Evolutionary conservation across 2,888 invertebrate species (phyloP).

Genomic region (Ecliptopera silaceata): DNA sequence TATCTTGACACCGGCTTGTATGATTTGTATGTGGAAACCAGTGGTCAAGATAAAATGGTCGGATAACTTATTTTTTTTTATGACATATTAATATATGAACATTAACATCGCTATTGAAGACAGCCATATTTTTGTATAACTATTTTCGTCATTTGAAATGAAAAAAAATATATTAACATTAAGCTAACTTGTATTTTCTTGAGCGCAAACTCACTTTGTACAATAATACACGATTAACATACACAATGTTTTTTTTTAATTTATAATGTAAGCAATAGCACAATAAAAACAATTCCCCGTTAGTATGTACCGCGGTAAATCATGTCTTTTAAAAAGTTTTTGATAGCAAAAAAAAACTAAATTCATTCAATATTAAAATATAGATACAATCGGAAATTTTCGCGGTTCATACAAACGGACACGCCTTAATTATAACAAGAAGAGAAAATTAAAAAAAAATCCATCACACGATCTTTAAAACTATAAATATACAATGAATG

Average conservation of each 20-base stretch:
- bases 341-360: slow-evolving; percentile 30
- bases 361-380: slow-evolving; percentile 29
- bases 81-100: slow-evolving; percentile 49
- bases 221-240: slow-evolving; percentile 75
- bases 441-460: slow-evolving; percentile 44
- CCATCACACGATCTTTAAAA: slow-evolving; percentile 42
- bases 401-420: slow-evolving; percentile 29
- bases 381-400: slow-evolving; percentile 19
- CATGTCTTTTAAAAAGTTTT: slow-evolving; percentile 40
- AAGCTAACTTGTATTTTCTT: slow-evolving; percentile 74
- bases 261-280: slow-evolving; percentile 66
- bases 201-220: slow-evolving; percentile 81
- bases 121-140: slow-evolving; percentile 59
- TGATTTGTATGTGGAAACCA: slow-evolving; percentile 26
- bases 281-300: slow-evolving; percentile 43
- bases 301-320: slow-evolving; percentile 42
- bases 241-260: slow-evolving; percentile 60
- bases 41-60: slow-evolving; percentile 39
- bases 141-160: slow-evolving; percentile 47
- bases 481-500: slow-evolving; percentile 48
- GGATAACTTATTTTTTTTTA: slow-evolving; percentile 32
- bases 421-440: slow-evolving; percentile 37
- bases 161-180: slow-evolving; percentile 53
- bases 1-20: slow-evolving; percentile 26
- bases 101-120: slow-evolving; percentile 55